Base-by-base conservation (phyloP, 2,888 invertebrate species). In the Cylindroiulus punctatus region DNA sequence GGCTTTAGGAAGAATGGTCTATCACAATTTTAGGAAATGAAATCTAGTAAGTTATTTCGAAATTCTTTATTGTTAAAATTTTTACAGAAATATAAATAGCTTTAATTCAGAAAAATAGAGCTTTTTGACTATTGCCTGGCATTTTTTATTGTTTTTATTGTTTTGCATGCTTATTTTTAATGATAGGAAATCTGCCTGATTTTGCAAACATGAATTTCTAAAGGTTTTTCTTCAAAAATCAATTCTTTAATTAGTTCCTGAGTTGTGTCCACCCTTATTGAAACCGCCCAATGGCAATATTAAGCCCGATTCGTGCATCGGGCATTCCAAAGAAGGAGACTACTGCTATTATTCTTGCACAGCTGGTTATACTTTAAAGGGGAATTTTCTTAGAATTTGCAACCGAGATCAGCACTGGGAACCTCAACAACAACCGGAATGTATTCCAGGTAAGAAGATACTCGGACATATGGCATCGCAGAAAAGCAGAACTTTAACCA, bases 331-430 rank as follows among this genome's bases (percentile, higher is more conserved):
- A 47, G 26, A 30, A 83, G 86, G 86, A 30, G 76, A 87, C 22
- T 17, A 65, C 7, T 93, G 93, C 89, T 90, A 91, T 88, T 89
- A 92, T 87, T 91, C 91, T 90, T 93, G 93, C 89, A 91, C 91
- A 86, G 90, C 91, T 88, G 94, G 93, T 10, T 94, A 91, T 89
- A 92, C 91, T 88, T 89, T 94, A 32, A 90, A 91, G 83, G 94
- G 94, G 42, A 91, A 92, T 17, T 90, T 92, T 30, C 90, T 91
- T 40, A 91, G 92, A 86, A 91, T 90, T 87, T 94, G 94, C 88
- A 92, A 91, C 86, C 89, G 90, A 22, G 90, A 91, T 4, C 92
- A 92, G 81, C 91, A 91, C 76, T 92, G 93, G 91, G 92, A 82
- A 19, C 86, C 81, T 12, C 12, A 42, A 82, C 81, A 32, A 44